Conservation (phyloP, 2,888 invertebrate genomes). For the Clunio marinus region DNA sequence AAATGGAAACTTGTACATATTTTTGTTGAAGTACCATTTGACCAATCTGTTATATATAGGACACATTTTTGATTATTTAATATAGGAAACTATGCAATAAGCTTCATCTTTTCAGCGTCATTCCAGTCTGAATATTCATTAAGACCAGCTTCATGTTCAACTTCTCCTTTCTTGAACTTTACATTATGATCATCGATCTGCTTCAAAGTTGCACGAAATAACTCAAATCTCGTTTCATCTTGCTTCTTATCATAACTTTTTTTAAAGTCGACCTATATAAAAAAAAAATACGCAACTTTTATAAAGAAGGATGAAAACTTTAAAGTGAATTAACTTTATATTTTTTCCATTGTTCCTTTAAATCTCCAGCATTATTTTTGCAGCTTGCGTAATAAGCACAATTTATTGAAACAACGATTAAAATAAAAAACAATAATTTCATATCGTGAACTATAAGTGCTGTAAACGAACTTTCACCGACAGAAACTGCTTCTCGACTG, state of each 20-base stretch:
- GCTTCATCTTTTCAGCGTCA: conserved; percentile 42
- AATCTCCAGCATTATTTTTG: too few species aligned
- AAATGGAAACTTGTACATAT: too few species aligned
- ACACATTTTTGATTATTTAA: not conserved
- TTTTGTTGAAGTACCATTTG: too few species aligned
- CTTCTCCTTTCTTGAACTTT: conserved; percentile 46
- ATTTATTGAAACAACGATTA: too few species aligned
- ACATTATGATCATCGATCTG: conserved; percentile 47
- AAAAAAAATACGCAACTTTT: not conserved
- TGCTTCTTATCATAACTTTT: conserved; percentile 42
- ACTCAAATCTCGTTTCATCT: conserved; percentile 43
- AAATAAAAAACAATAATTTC: too few species aligned
- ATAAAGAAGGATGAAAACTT: not conserved
- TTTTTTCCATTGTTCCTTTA: not conserved
- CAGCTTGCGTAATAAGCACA: too few species aligned
- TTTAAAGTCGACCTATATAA: not conserved
- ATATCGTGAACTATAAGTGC: too few species aligned
- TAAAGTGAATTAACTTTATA: conserved; percentile 5
- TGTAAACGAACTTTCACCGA: too few species aligned
- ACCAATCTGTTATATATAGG: not conserved
- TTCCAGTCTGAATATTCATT: conserved; percentile 48
- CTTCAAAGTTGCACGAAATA: conserved; percentile 45
- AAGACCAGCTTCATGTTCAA: conserved; percentile 46
- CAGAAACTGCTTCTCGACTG: too few species aligned
- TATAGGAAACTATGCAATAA: not conserved